Conservation (phyloP, 2,888 invertebrate species). For the Mimas tiliae region DNA sequence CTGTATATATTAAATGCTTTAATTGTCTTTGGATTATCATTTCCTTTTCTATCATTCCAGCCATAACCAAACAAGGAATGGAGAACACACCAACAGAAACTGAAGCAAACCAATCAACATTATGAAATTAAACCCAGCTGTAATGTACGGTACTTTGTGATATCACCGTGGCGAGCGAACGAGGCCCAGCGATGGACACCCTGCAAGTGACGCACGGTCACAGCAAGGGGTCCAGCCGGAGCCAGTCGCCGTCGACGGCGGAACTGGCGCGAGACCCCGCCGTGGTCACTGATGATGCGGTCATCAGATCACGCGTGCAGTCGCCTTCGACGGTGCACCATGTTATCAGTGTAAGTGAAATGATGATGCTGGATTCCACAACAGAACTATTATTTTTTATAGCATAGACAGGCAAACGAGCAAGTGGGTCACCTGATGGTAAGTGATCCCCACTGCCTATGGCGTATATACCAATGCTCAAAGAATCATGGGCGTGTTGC, state of each 20-base stretch:
- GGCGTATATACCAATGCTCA: too few relatives aligned
- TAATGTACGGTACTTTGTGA: background rate
- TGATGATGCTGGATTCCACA: background rate
- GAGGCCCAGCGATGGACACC: constrained; percentile 63
- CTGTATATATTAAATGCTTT: too few relatives aligned
- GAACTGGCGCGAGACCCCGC: constrained; percentile 76
- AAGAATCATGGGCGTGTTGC: too few relatives aligned
- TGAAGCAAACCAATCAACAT: background rate
- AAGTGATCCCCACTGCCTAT: too few relatives aligned
- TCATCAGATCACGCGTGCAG: constrained; percentile 78
- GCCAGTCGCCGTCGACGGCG: constrained; percentile 84
- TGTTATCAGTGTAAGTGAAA: constrained; percentile 66
- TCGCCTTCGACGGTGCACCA: constrained; percentile 74
- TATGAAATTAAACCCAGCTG: constrained; percentile 7
- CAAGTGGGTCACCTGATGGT: too few relatives aligned
- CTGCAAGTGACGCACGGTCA: constrained; percentile 78
- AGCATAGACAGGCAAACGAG: too few relatives aligned
- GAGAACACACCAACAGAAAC: constrained; percentile 8
- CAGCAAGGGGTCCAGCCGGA: constrained; percentile 86
- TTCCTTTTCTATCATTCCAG: constrained; percentile 1
- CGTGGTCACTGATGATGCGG: constrained; percentile 71
- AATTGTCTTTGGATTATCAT: too few relatives aligned
- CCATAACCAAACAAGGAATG: constrained; percentile 6
- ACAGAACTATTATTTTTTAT: too few relatives aligned
- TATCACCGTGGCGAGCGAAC: background rate